Base-by-base conservation (phyloP, 1,140 invertebrate species). In the Polyergus mexicanus region DNA sequence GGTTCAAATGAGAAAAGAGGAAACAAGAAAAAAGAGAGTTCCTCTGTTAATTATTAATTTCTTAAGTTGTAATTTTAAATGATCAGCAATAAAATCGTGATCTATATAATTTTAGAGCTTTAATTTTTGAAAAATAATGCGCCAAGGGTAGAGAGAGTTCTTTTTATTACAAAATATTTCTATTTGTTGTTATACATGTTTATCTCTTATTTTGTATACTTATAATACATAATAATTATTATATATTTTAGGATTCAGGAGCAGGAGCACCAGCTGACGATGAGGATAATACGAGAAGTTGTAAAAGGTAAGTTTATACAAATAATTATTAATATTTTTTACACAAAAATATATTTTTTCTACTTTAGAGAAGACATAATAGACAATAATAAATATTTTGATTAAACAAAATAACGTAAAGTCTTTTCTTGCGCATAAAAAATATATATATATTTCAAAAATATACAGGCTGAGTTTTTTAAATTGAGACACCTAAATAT, bases 241-340 rank as follows among this genome's bases (percentile, higher is more conserved):
- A 7, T 38, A 7, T 90, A 80, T 87, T 95, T 47, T 87, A 95
- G 95, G 95, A 95, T 91, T 95, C 95, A 19, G 95, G 95, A 28
- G 94, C 95, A 68, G 95, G 94, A 78, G 95, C 92, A 87, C 93
- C 94, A n/a, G 91, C 92, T 54, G 95, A 95, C 74, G 95, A 96
- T 74, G 95, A 95, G 6, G 95, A 95, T 81, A 92, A 94, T 11
- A 92, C 93, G 84, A 94, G 94, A 89, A 95, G 90, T 80, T 95
- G 94, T 51, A 96, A 95, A 94, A 96, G 95, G 95, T 95, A 87
- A 92, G 88, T 77, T 54, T 25, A 10, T n/a, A 16, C 11, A 19
- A 72, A 71, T 7, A 0, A 38, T 76, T 47, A 19, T 86, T 85
- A 35, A 47, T 19, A 19, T 44, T 47, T 54, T 69, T 51, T 2